A percentile compares a stretch with the other conserved stretches of the same genome.
Conservation (phyloP, 2,888 invertebrate species). For the Hipparchia sbordonii region DNA sequence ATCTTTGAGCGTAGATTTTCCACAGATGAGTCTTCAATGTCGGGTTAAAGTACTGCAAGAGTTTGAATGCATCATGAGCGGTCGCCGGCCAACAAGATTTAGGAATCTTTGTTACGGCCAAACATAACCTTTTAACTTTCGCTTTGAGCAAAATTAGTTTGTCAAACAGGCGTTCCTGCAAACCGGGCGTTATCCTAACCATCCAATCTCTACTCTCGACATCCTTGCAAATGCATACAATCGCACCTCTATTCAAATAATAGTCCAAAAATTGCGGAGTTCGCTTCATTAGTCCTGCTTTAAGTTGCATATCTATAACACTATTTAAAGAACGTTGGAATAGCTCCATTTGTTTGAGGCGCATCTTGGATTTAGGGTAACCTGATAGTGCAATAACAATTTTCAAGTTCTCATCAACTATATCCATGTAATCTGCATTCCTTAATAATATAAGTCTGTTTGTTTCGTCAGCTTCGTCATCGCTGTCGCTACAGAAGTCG, state of each 20-base stretch:
- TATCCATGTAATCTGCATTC: slow-evolving; percentile 65
- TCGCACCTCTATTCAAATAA: slow-evolving; percentile 69
- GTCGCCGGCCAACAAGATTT: slow-evolving; percentile 63
- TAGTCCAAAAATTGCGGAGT: slow-evolving; percentile 68
- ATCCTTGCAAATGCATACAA: slow-evolving; percentile 73
- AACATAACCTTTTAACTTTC: slow-evolving; percentile 65
- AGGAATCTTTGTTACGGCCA: slow-evolving; percentile 69
- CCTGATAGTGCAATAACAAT: slow-evolving; percentile 66
- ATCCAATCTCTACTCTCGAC: slow-evolving; percentile 69
- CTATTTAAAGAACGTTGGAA: slow-evolving; percentile 64
- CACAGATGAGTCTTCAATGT: slow-evolving; percentile 62
- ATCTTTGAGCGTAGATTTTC: slow-evolving; percentile 68
- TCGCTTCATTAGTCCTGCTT: slow-evolving; percentile 62
- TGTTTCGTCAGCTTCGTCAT: slow-evolving; percentile 65
- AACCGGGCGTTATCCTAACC: slow-evolving; percentile 63
- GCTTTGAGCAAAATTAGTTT: slow-evolving; percentile 64
- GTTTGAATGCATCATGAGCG: slow-evolving; percentile 66
- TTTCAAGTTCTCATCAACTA: slow-evolving; percentile 66
- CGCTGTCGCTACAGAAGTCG: slow-evolving; percentile 63
- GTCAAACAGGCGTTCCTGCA: slow-evolving; percentile 69
- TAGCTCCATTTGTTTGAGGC: slow-evolving; percentile 62
- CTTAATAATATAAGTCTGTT: slow-evolving; percentile 65
- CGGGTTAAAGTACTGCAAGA: slow-evolving; percentile 74
- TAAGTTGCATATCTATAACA: slow-evolving; percentile 70
- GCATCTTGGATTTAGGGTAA: slow-evolving; percentile 71